phyloP scores from a whole-genome alignment of 2,113 vertebrate species.

The Nematolebias whitei region DNA sequence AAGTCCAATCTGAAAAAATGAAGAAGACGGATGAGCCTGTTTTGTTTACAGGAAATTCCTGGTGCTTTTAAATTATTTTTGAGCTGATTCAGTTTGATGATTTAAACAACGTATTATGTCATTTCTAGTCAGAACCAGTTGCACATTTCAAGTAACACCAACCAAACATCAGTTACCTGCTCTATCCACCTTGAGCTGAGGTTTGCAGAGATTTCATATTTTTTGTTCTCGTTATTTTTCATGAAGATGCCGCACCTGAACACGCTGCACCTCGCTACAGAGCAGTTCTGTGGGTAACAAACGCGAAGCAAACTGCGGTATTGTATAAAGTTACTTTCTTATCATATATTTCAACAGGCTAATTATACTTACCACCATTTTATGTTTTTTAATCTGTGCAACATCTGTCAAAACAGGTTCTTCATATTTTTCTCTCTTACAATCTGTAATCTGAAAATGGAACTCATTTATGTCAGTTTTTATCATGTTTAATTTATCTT shows the following conservation, averaged over 20 bases:
- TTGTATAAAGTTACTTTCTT: neutral
- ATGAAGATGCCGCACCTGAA: conserved; percentile 71
- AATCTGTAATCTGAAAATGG: conserved; percentile 73
- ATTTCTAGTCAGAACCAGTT: neutral
- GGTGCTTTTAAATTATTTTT: neutral
- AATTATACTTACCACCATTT: conserved; percentile 59
- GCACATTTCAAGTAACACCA: neutral
- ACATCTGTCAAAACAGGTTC: conserved; percentile 23
- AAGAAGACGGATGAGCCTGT: neutral
- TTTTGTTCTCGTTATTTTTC: conserved; percentile 30
- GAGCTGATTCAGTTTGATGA: neutral
- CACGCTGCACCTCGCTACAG: conserved; percentile 71
- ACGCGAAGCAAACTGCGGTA: neutral
- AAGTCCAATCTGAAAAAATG: conserved; percentile 62
- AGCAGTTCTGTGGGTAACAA: conserved; percentile 76
- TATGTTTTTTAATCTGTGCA: conserved; percentile 46
- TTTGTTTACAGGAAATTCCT: neutral
- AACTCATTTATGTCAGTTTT: neutral
- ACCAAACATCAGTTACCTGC: conserved; percentile 66
- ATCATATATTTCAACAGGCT: neutral
- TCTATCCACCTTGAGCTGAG: conserved; percentile 81
- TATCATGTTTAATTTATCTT: neutral
- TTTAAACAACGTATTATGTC: neutral
- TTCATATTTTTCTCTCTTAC: conserved; percentile 32
- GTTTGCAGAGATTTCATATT: conserved; percentile 77